Conservation (phyloP, 2,888 invertebrate species). For the Aelia acuminata region DNA sequence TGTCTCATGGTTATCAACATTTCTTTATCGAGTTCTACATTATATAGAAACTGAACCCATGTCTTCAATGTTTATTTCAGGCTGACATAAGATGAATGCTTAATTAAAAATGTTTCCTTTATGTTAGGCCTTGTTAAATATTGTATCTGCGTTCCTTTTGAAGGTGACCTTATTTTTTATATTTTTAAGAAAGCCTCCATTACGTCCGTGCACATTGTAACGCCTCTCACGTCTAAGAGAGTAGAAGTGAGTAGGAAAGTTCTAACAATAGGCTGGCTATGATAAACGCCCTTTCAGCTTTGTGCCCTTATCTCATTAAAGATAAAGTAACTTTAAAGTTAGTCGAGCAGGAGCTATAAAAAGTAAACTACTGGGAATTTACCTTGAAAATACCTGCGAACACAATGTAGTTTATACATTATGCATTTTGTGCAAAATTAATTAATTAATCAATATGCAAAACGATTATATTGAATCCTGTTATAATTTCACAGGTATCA, state of each 20-base stretch:
- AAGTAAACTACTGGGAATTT: background rate
- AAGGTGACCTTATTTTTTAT: background rate
- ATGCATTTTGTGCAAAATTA: too few relatives aligned
- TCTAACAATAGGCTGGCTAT: background rate
- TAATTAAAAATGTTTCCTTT: background rate
- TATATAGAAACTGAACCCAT: too few relatives aligned
- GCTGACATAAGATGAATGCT: too few relatives aligned
- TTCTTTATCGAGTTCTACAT: too few relatives aligned
- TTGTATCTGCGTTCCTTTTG: background rate
- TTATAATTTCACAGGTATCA: too few relatives aligned
- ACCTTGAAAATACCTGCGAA: background rate
- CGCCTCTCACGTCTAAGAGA: background rate
- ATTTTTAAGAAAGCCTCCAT: background rate
- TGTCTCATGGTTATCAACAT: too few relatives aligned
- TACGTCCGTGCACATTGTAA: background rate
- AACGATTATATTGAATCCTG: too few relatives aligned
- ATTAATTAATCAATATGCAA: too few relatives aligned
- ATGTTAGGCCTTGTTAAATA: background rate
- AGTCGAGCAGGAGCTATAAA: background rate
- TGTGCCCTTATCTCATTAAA: background rate
- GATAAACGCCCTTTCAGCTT: background rate
- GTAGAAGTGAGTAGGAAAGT: background rate
- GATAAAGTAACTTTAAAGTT: background rate
- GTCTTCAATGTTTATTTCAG: too few relatives aligned
- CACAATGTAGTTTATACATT: too few relatives aligned